phyloP scores from a whole-genome alignment of 2,888 invertebrate genomes.

The Chesias legatella region DNA sequence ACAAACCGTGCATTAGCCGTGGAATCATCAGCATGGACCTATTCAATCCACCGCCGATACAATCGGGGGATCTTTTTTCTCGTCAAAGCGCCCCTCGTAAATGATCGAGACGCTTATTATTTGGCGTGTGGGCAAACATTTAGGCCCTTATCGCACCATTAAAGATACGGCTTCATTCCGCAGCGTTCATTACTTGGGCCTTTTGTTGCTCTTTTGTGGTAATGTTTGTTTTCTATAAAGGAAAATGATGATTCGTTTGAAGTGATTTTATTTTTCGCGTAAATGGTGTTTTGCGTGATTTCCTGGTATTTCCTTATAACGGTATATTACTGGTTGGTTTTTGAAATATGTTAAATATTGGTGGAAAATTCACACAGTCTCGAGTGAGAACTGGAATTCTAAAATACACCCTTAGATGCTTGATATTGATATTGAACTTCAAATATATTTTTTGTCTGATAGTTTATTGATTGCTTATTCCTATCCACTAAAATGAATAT shows the following conservation, averaged over 20 bases:
- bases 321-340: too few relatives aligned
- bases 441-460: too few relatives aligned
- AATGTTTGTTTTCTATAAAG: constrained; percentile 19
- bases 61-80: constrained; percentile 43
- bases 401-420: too few relatives aligned
- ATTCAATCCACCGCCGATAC: constrained; percentile 14
- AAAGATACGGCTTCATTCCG: constrained; percentile 79
- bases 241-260: not conserved
- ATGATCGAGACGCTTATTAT: constrained; percentile 77
- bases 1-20: not conserved
- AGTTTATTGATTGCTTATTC: too few relatives aligned
- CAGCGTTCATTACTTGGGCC: constrained; percentile 18
- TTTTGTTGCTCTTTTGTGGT: constrained; percentile 19
- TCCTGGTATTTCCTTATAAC: too few relatives aligned
- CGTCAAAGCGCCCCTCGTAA: constrained; percentile 64
- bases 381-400: too few relatives aligned
- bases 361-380: too few relatives aligned
- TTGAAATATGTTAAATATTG: too few relatives aligned
- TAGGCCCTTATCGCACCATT: constrained; percentile 76
- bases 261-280: too few relatives aligned
- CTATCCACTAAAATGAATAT: too few relatives aligned
- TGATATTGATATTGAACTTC: too few relatives aligned
- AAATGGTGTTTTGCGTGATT: too few relatives aligned
- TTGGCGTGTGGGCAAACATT: constrained; percentile 80
- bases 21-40: not conserved